These are phyloP conservation scores for Leptothorax acervorum DNA, from an alignment of 2,888 invertebrate genomes.

Conservation along the genomic window DNA sequence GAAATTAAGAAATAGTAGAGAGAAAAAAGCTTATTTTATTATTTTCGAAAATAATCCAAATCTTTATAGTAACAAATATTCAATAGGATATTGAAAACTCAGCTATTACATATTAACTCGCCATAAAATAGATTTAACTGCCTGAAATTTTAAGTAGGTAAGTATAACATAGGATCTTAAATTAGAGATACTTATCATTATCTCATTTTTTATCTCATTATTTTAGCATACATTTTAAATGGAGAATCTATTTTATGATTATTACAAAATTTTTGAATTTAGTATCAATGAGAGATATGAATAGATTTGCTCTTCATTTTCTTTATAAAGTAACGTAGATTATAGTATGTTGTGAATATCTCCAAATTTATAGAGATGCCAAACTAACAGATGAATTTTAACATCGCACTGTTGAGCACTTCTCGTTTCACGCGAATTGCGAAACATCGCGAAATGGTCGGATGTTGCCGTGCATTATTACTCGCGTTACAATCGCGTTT, in stretches of 20 bases:
- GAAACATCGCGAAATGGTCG: slow-evolving; percentile 58
- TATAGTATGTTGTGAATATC: neutral
- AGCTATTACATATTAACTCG: neutral
- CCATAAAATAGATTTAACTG: slow-evolving; percentile 11
- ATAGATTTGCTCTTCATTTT: neutral
- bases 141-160: neutral
- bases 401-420: neutral
- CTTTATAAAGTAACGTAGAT: neutral
- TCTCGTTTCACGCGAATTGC: slow-evolving; percentile 20
- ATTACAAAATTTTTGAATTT: neutral
- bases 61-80: slow-evolving; percentile 21
- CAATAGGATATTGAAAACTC: neutral
- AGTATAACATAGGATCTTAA: neutral
- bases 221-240: neutral
- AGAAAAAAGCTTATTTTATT: neutral
- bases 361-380: neutral
- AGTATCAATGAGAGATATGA: neutral
- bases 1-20: neutral
- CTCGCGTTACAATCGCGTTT: slow-evolving; percentile 67
- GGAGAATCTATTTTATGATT: neutral
- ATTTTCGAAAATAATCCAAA: neutral
- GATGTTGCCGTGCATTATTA: slow-evolving; percentile 56
- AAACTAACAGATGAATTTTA: slow-evolving; percentile 10
- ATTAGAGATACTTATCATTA: neutral
- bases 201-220: slow-evolving; percentile 7